phyloP scores from a whole-genome alignment of 2,888 invertebrate genomes.

The Choreutis nemorana region DNA sequence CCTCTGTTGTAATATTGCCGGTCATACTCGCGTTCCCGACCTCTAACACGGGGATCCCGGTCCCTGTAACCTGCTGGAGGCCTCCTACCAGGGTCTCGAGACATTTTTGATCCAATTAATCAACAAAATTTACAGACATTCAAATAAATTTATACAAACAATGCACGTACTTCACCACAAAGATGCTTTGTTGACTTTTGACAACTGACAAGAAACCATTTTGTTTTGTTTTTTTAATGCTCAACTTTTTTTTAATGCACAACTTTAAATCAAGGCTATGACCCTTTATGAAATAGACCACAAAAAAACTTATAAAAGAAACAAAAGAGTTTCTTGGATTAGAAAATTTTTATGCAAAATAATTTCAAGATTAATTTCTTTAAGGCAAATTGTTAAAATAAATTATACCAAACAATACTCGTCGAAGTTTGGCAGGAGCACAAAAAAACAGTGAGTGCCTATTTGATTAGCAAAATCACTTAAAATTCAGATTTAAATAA shows the following conservation, averaged over 20 bases:
- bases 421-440: too few relatives aligned
- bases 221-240: not conserved
- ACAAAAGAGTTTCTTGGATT: too few relatives aligned
- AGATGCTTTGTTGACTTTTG: not conserved
- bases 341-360: too few relatives aligned
- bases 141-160: not conserved
- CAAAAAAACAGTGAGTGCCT: too few relatives aligned
- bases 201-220: slow-evolving; percentile 4
- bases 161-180: too few relatives aligned
- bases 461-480: too few relatives aligned
- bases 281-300: not conserved
- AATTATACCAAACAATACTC: too few relatives aligned
- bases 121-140: not conserved
- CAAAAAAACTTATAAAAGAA: too few relatives aligned
- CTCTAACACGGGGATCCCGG: slow-evolving; percentile 12
- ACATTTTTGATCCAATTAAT: slow-evolving; percentile 17
- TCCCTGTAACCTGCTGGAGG: slow-evolving; percentile 17
- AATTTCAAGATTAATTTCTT: too few relatives aligned
- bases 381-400: too few relatives aligned
- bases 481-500: too few relatives aligned
- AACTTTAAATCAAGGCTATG: slow-evolving; percentile 3
- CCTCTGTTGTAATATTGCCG: slow-evolving; percentile 14
- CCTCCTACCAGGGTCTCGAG: slow-evolving; percentile 28
- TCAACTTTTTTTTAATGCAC: not conserved
- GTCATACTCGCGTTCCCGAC: slow-evolving; percentile 14